These are phyloP conservation scores for Mesoclemmys tuberculata DNA, from an alignment of 2,113 vertebrate species.

Conservation along the genomic window DNA sequence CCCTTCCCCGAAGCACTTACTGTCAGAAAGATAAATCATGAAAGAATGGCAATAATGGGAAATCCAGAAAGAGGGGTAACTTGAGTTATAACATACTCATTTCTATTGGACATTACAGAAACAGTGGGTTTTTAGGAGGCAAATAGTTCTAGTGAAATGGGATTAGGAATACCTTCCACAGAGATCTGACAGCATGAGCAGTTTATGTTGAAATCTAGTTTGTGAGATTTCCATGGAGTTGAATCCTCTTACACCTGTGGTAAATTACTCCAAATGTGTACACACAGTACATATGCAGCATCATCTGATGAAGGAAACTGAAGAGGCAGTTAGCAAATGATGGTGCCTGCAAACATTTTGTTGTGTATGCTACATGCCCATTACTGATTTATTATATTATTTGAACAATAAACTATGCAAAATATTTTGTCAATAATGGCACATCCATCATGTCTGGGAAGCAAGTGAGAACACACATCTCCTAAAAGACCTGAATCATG, in stretches of 20 bases:
- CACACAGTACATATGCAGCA: neutral
- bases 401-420: neutral
- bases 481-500: neutral
- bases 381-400: neutral
- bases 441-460: fast-evolving
- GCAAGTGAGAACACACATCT: neutral
- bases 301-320: neutral
- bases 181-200: neutral
- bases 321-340: neutral
- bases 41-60: neutral
- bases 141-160: neutral
- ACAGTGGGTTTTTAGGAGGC: neutral
- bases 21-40: neutral
- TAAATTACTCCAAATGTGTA: neutral
- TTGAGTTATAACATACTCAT: neutral
- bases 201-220: neutral
- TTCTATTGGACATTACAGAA: neutral
- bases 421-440: neutral
- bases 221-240: neutral
- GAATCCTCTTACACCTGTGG: neutral
- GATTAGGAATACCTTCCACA: neutral
- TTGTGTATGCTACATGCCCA: neutral
- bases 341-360: fast-evolving
- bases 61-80: neutral
- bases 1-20: neutral